These are phyloP conservation scores for Salminus brasiliensis DNA, from an alignment of 2,113 vertebrate species.

Conservation along the genomic window DNA sequence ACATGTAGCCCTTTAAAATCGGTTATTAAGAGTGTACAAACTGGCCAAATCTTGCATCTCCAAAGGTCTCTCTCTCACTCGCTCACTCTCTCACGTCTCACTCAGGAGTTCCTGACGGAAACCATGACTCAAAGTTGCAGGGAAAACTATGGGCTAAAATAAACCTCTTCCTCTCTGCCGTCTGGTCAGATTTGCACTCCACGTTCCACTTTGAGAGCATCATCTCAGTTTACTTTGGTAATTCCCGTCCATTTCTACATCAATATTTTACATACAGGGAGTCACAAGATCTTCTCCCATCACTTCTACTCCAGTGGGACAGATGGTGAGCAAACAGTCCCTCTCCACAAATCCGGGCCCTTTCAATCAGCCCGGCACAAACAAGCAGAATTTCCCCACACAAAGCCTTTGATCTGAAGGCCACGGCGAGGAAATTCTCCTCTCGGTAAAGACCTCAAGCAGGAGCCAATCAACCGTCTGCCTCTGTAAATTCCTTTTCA, in stretches of 20 bases:
- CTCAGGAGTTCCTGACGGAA: not conserved
- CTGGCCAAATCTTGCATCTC: too few relatives aligned
- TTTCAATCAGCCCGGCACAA: constrained; percentile 19
- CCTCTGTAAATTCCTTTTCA: constrained; percentile 52
- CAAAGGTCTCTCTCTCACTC: not conserved
- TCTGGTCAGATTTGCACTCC: not conserved
- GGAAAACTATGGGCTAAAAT: not conserved
- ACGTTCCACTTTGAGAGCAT: not conserved
- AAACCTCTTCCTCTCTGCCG: not conserved
- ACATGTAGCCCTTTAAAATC: too few relatives aligned
- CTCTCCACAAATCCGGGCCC: not conserved
- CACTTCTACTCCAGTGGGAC: not conserved
- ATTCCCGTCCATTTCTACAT: not conserved
- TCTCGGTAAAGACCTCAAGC: constrained; percentile 47
- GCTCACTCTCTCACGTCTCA: not conserved
- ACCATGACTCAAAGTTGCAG: not conserved
- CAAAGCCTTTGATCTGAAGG: constrained; percentile 32
- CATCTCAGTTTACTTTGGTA: not conserved
- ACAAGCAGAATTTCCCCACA: constrained; percentile 22
- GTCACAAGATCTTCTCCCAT: not conserved
- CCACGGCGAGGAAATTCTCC: constrained; percentile 19
- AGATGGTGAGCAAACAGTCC: not conserved
- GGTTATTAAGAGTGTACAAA: too few relatives aligned
- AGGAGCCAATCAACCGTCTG: constrained; percentile 61
- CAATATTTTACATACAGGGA: not conserved